A percentile compares a stretch with the other conserved stretches of the same genome.
Evolutionary conservation across 1,140 invertebrate species (phyloP).

Genomic region (Drosophila tsacasi): DNA sequence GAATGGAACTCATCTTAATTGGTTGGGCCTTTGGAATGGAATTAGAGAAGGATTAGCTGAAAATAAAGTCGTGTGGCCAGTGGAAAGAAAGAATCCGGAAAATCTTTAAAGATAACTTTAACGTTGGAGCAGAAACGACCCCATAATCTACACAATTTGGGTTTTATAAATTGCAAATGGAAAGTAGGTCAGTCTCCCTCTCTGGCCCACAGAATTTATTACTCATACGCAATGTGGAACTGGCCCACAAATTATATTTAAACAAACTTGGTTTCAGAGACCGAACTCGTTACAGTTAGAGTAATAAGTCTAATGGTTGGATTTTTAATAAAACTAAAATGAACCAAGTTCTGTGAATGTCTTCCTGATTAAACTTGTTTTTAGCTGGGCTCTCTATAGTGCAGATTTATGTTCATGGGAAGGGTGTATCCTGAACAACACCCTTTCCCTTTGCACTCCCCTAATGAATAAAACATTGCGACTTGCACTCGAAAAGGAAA

Average conservation of each 20-base stretch:
- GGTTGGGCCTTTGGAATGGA: slow-evolving; percentile 35
- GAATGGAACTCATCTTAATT: slow-evolving; percentile 56
- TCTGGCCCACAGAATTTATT: slow-evolving; percentile 10
- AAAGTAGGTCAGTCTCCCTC: slow-evolving; percentile 10
- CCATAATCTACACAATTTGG: slow-evolving; percentile 10
- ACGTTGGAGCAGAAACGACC: neutral
- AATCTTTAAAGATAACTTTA: slow-evolving; percentile 13
- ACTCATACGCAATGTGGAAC: slow-evolving; percentile 5
- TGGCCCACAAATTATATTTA: slow-evolving; percentile 5
- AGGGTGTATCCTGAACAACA: slow-evolving; percentile 1
- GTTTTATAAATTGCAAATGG: slow-evolving; percentile 13
- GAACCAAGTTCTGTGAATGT: neutral
- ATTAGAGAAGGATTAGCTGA: slow-evolving; percentile 30
- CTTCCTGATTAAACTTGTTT: neutral
- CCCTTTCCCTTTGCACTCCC: too few relatives aligned
- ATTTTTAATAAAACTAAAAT: neutral
- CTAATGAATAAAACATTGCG: slow-evolving; percentile 41
- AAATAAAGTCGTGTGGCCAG: slow-evolving; percentile 17
- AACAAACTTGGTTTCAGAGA: slow-evolving; percentile 1
- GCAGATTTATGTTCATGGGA: neutral
- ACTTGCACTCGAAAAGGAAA: slow-evolving; percentile 3
- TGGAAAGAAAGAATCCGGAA: neutral
- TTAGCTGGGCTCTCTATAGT: neutral
- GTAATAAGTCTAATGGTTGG: neutral
- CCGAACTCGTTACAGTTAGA: neutral